Evolutionary conservation across 2,113 vertebrate species (phyloP), one percentile per base, ranked within the genome.

Genomic region (Aspidoscelis tigris): DNA sequence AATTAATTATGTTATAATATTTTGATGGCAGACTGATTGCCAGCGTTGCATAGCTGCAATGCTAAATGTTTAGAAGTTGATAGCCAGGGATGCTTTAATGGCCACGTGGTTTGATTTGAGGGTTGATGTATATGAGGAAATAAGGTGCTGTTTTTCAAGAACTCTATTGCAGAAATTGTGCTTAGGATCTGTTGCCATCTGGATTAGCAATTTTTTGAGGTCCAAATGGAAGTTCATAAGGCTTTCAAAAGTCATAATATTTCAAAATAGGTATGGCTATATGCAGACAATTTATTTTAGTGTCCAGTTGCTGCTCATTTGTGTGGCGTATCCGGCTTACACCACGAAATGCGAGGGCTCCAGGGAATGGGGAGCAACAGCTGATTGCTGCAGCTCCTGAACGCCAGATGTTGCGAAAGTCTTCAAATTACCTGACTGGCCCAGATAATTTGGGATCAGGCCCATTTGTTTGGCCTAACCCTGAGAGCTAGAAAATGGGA

Each of bases 1-100:
- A 85, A 87, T 93, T 94, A 92, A 89, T 94, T 92, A 89, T 33
- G 66, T 84, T 89, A 88, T 86, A 89, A 92, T 85, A 89, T 92
- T 91, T 91, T 89, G 90, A 88, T 87, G 79, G 65, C 76, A 87
- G 82, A 41, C 70, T 83, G 86, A 87, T 87, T 90, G 89, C 90
- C 91, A 87, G 66, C 89, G 20, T 82, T 86, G 53, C 78, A 88
- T 83, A 93, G 92, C 88, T 94, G 26, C 80, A 91, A 86, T 90
- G 78, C 71, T 87, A 89, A 88, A 47, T 92, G 81, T 83, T 80
- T 70, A 87, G 91, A 88, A 92, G 80, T 58, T 90, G 85, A 88
- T 24, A 90, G 90, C 88, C 78, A 4, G 24, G 86, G 77, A 86
- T 22, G 88, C 82, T 82, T 90, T 83, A 47, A 7, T 82, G 66